Evolutionary conservation across 1,140 invertebrate genomes (phyloP), one percentile per base, ranked within the genome.

Genomic region (Pseudomyrmex sp.): DNA sequence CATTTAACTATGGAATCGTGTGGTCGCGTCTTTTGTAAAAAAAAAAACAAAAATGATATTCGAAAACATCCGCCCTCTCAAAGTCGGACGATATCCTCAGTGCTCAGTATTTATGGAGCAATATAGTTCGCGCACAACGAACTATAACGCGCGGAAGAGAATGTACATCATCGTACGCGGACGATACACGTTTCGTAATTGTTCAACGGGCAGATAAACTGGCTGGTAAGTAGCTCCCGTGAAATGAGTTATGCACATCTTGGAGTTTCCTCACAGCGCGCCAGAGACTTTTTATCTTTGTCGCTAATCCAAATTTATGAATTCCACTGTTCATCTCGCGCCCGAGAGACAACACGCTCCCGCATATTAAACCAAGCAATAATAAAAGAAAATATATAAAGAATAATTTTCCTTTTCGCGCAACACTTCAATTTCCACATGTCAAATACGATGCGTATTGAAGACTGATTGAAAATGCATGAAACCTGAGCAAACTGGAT

Each of bases 61-160:
- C 58, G 79, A 59, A 70, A 72, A 59, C 68, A 61, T 72, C 76
- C 66, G 23, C 13, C 66, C 61, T 12, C 54, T 20, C 18, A 80
- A 80, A 62, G 20, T 48, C 44, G 70, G 74, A 87, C 68, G 66
- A 73, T 63, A 69, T 86, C 75, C 70, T 18, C 18, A 18, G 83
- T 75, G n/a, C 62, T 20, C 62, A 65, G 66, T 85, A 74, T 84
- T 87, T 87, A 87, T 70, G 86, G 54, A 80, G 74, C 74, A 77
- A 58, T 69, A 69, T 50, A 35, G 70, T 23, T 73, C 70, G 63
- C 72, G 61, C 68, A 83, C 68, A 83, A 84, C 82, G 83, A 87
- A 87, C 83, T 76, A 75, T 74, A 75, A 35, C 35, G 35, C 26
- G 80, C 74, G 66, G 80, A 73, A 20, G 66, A 75, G 82, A 61